Evolutionary conservation across 2,113 vertebrate genomes (phyloP), one percentile per base, ranked within the genome.

Genomic region (Perognathus longimembris): DNA sequence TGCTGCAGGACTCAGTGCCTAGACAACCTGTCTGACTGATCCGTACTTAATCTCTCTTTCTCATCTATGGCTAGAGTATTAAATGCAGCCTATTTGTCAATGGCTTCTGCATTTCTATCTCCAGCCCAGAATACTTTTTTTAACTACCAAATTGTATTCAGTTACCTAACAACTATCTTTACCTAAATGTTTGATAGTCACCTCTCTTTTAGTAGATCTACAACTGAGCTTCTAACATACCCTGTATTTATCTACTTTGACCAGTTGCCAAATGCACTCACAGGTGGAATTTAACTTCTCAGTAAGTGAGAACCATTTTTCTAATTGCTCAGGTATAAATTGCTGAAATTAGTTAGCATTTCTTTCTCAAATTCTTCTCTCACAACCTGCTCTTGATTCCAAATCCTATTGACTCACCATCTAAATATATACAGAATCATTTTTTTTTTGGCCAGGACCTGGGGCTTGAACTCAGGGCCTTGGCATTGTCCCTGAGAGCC

Each of bases 231-330:
- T 45, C 36, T 54, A 21, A 59, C 24, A 32, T 84, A 34, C 57
- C 15, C 1, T n/a, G 32, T 24, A 4, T 0, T 3, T 7, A 28
- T 26, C 30, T 24, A 1, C 17, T 64, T 1, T 15, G 42, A n/a
- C 5, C 15, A 57, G 22, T 8, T 21, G 1, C 38, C 77, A 80
- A 71, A 59, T 2, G 22, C 10, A 15, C 15, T 38, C 20, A 54
- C 21, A 32, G 32, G 6, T 40, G 6, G 4, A 40, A 9, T 61
- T 82, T 76, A 1, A 63, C 34, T 63, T 95, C 67, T 79, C 14
- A 30, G 26, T 45, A 34, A 59, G 64, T 14, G 10, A 64, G 3
- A 15, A 38, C 20, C 8, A 70, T 66, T 89, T 11, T 85, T 30
- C 40, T 45, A 50, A 18, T 30, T 36, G 24, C 9, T 90, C 28